Conservation (phyloP, 2,888 invertebrate genomes). For the Schizaphis graminum region DNA sequence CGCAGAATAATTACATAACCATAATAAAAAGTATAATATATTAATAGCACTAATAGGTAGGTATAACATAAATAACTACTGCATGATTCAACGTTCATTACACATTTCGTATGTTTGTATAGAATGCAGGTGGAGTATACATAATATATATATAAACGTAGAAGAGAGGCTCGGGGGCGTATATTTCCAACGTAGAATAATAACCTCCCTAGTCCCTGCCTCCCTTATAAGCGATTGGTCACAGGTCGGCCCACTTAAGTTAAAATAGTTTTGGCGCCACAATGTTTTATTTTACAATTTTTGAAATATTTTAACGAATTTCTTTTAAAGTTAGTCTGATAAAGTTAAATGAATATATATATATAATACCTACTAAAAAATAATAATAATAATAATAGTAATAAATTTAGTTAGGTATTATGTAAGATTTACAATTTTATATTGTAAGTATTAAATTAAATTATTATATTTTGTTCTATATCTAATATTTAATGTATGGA, state of each 20-base stretch:
- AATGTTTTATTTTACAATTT: background rate
- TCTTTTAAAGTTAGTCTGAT: background rate
- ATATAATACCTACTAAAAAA: too few species aligned
- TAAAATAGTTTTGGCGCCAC: background rate
- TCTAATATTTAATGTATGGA: background rate
- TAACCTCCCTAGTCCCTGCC: constrained; percentile 14
- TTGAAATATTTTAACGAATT: background rate
- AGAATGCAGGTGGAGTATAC: background rate
- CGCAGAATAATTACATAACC: background rate
- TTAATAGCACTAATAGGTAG: too few species aligned
- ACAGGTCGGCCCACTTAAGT: background rate
- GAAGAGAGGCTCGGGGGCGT: background rate
- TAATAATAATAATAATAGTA: too few species aligned
- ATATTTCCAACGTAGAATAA: background rate
- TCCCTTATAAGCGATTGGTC: background rate
- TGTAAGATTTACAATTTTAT: background rate
- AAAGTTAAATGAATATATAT: background rate
- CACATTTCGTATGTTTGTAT: background rate
- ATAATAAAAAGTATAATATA: too few species aligned
- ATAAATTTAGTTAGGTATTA: background rate
- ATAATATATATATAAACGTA: background rate
- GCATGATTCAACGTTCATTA: background rate
- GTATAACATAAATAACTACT: background rate
- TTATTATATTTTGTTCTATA: background rate
- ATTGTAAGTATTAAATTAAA: background rate